These are phyloP conservation scores for Lateolabrax maculatus DNA, from an alignment of 2,797 vertebrate genomes.

Conservation along the genomic window DNA sequence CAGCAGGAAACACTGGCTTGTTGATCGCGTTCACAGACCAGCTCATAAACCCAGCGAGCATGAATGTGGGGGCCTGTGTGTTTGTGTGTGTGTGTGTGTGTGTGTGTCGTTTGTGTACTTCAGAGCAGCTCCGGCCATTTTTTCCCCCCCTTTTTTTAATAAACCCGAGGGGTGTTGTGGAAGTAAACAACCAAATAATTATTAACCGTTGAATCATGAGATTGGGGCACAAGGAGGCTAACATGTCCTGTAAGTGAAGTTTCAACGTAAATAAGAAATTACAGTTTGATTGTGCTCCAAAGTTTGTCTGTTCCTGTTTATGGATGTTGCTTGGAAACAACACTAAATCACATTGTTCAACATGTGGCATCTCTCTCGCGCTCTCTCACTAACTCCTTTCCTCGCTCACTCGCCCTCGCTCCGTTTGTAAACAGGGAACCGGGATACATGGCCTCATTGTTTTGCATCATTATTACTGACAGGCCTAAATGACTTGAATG, in stretches of 20 bases:
- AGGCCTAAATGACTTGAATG: conserved; percentile 78
- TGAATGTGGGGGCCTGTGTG: conserved; percentile 73
- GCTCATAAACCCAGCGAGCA: conserved; percentile 71
- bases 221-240: conserved; percentile 22
- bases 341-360: conserved; percentile 76
- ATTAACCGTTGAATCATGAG: conserved; percentile 48
- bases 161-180: conserved; percentile 50
- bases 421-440: conserved; percentile 69
- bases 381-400: neutral
- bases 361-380: conserved; percentile 68
- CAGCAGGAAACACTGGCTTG: conserved; percentile 74
- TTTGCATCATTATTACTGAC: conserved; percentile 82
- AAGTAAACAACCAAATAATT: conserved; percentile 71
- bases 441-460: conserved; percentile 77
- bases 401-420: conserved; percentile 39
- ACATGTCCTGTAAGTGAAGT: conserved; percentile 30
- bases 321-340: conserved; percentile 76
- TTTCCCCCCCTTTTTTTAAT: conserved; percentile 27
- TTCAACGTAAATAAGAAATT: conserved; percentile 63
- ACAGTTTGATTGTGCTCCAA: conserved; percentile 63
- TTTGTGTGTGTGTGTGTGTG: conserved; percentile 41
- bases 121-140: conserved; percentile 42
- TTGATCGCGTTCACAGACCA: conserved; percentile 75
- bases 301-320: conserved; percentile 78
- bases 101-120: conserved; percentile 48